Conservation (phyloP, 2,888 invertebrate genomes). For the Cerastoderma edule region DNA sequence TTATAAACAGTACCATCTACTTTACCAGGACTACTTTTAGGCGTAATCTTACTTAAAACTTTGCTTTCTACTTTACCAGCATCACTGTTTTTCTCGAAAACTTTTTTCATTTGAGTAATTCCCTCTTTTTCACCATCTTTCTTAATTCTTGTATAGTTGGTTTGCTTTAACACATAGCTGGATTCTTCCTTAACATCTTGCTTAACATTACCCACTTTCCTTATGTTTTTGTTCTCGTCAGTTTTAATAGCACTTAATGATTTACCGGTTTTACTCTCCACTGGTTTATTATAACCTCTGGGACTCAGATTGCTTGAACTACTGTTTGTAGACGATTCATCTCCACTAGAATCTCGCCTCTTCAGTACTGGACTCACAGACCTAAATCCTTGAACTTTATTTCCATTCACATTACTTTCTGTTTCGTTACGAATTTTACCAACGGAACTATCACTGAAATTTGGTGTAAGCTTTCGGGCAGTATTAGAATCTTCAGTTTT, state of each 20-base stretch:
- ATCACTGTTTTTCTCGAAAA: constrained; percentile 14
- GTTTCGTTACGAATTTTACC: constrained; percentile 42
- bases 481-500: constrained; percentile 19
- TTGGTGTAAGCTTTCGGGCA: constrained; percentile 21
- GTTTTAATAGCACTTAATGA: constrained; percentile 34
- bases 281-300: constrained; percentile 47
- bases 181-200: constrained; percentile 24
- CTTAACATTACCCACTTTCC: constrained; percentile 37
- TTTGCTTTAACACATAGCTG: constrained; percentile 5
- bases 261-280: constrained; percentile 9
- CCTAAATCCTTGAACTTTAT: constrained; percentile 44
- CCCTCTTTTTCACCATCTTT: constrained; percentile 12
- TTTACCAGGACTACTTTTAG: no score
- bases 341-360: constrained; percentile 35
- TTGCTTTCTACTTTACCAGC: neutral
- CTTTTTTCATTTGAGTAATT: constrained; percentile 14
- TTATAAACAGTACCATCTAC: neutral
- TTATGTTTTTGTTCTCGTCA: constrained; percentile 54
- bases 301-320: constrained; percentile 52
- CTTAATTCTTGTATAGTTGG: neutral
- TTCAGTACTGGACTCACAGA: constrained; percentile 53
- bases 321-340: constrained; percentile 25
- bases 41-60: no score
- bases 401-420: constrained; percentile 6
- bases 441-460: constrained; percentile 49